A percentile compares a stretch with the other conserved stretches of the same genome.
phyloP scores from a whole-genome alignment of 2,888 invertebrate genomes.

The Pyrochroa serraticornis region DNA sequence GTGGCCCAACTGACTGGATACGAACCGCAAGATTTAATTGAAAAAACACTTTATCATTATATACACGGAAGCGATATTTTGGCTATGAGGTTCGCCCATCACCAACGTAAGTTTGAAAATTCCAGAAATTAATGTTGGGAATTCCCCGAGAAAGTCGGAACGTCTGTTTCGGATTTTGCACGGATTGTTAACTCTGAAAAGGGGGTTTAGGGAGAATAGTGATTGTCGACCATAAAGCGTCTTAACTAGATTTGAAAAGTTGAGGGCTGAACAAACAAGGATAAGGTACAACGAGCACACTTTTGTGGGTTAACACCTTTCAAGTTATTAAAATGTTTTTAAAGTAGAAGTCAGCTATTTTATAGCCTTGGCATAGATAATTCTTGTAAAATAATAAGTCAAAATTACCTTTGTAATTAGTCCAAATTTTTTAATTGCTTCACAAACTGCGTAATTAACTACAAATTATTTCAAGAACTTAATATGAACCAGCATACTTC shows the following conservation, averaged over 20 bases:
- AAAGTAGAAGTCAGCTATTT: too few relatives aligned
- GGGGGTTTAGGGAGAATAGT: neutral
- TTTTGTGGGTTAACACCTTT: too few relatives aligned
- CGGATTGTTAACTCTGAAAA: slow-evolving; percentile 2
- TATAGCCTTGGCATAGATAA: too few relatives aligned
- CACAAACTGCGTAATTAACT: too few relatives aligned
- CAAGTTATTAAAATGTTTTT: too few relatives aligned
- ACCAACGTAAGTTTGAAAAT: slow-evolving; percentile 78
- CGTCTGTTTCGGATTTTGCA: neutral
- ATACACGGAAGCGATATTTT: slow-evolving; percentile 90
- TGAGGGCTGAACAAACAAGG: slow-evolving; percentile 18
- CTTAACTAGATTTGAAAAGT: neutral
- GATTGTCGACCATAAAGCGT: neutral
- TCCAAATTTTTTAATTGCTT: too few relatives aligned
- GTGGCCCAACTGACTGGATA: slow-evolving; percentile 93
- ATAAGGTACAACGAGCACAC: slow-evolving; percentile 7
- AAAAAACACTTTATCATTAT: slow-evolving; percentile 96
- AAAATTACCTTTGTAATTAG: too few relatives aligned
- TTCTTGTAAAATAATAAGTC: too few relatives aligned
- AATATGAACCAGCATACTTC: too few relatives aligned
- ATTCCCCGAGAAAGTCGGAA: neutral
- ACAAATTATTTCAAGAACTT: too few relatives aligned
- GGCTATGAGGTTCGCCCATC: slow-evolving; percentile 88
- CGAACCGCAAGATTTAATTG: slow-evolving; percentile 96
- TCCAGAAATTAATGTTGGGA: too few relatives aligned